These are phyloP conservation scores for Pterocles orientalis DNA, from an alignment of 2,113 vertebrate species.

Conservation along the genomic window DNA sequence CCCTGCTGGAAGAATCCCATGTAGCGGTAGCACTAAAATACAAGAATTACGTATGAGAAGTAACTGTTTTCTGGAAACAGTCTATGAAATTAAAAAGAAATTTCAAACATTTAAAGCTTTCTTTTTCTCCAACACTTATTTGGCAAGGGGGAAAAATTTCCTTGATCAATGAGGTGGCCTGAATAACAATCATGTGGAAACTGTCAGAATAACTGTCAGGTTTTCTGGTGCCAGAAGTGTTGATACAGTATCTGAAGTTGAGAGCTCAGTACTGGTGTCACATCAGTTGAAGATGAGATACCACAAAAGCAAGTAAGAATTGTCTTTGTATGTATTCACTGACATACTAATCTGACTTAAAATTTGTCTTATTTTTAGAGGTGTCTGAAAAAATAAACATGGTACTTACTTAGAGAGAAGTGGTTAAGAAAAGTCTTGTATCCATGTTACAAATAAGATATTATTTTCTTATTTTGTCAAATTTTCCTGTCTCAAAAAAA, in stretches of 20 bases:
- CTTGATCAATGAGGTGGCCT: background rate
- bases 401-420: background rate
- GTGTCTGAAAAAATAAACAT: background rate
- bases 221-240: background rate
- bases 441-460: background rate
- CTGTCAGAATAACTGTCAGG: background rate
- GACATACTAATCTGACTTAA: background rate
- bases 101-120: background rate
- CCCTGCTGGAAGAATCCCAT: background rate
- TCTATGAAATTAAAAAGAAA: background rate
- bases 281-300: conserved; percentile 5
- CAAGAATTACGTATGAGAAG: background rate
- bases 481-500: background rate
- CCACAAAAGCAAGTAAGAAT: background rate
- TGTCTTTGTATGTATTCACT: background rate
- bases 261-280: background rate
- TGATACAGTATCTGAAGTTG: background rate
- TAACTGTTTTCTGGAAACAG: background rate
- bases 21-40: background rate
- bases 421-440: background rate
- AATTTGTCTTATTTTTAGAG: background rate
- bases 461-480: background rate
- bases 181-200: background rate
- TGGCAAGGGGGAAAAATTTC: background rate
- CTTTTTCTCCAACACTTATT: background rate